These are phyloP conservation scores for Campaea margaritaria DNA, from an alignment of 2,888 invertebrate genomes.

Conservation along the genomic window DNA sequence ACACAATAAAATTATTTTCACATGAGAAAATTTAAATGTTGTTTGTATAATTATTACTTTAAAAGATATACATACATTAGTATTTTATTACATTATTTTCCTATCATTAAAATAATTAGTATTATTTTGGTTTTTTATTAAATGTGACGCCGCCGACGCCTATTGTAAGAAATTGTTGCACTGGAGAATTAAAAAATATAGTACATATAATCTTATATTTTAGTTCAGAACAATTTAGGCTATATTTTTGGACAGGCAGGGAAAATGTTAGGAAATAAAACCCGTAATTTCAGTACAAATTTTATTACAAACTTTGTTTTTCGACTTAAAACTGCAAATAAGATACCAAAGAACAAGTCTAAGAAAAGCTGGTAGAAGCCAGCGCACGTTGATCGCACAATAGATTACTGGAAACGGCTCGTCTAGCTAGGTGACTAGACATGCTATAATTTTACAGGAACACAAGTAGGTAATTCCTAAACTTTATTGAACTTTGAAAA, in stretches of 20 bases:
- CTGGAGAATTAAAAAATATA: too few relatives aligned
- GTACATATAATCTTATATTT: too few relatives aligned
- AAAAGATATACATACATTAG: slow-evolving; percentile 71
- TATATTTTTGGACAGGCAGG: too few relatives aligned
- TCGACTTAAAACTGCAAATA: slow-evolving; percentile 79
- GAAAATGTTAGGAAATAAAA: slow-evolving; percentile 44
- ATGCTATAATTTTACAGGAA: slow-evolving; percentile 1
- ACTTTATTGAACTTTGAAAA: not conserved
- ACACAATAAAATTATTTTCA: slow-evolving; percentile 59
- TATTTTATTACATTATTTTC: slow-evolving; percentile 83
- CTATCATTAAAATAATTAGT: slow-evolving; percentile 74
- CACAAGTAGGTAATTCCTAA: not conserved
- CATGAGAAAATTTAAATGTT: slow-evolving; percentile 58
- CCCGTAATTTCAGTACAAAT: slow-evolving; percentile 75
- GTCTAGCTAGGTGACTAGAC: slow-evolving; percentile 46
- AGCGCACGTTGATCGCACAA: slow-evolving; percentile 65
- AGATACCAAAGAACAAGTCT: slow-evolving; percentile 77
- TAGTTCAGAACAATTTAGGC: too few relatives aligned
- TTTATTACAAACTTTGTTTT: slow-evolving; percentile 82
- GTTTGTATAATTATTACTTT: slow-evolving; percentile 73
- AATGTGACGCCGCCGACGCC: too few relatives aligned
- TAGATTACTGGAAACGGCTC: slow-evolving; percentile 65
- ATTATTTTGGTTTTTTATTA: slow-evolving; percentile 34
- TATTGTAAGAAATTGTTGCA: too few relatives aligned
- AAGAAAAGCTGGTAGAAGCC: slow-evolving; percentile 67